phyloP scores from a whole-genome alignment of 2,888 invertebrate genomes.

The Syrphus vitripennis region DNA sequence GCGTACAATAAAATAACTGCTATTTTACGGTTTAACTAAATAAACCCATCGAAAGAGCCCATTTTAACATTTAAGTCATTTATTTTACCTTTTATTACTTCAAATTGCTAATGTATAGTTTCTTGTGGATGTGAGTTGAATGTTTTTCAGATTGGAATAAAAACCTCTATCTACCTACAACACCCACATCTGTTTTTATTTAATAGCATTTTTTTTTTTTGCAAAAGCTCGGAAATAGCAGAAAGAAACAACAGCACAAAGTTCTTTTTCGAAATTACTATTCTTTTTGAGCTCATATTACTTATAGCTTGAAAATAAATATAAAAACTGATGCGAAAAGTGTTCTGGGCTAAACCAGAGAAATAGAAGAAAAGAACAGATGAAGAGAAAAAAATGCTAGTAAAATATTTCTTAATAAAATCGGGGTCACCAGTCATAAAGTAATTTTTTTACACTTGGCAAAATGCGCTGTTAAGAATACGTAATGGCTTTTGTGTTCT shows the following conservation, averaged over 20 bases:
- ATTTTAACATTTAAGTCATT: conserved; percentile 28
- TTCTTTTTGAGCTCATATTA: conserved; percentile 60
- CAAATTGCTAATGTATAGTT: conserved; percentile 27
- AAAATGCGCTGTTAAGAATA: conserved; percentile 56
- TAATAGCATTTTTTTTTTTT: conserved; percentile 7
- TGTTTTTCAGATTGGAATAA: background rate
- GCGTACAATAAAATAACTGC: background rate
- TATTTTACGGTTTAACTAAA: background rate
- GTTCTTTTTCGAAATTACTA: conserved; percentile 36
- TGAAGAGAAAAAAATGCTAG: conserved; percentile 33
- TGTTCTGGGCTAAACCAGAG: background rate
- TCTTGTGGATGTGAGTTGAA: background rate
- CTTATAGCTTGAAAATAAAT: conserved; percentile 38
- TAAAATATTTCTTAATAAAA: conserved; percentile 47
- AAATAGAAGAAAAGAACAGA: conserved; percentile 14
- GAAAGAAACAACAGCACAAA: background rate
- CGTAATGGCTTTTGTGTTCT: conserved; percentile 53
- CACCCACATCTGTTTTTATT: background rate
- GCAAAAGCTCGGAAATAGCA: conserved; percentile 18
- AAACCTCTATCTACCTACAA: background rate
- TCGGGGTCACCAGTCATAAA: conserved; percentile 69
- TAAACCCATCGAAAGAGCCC: background rate
- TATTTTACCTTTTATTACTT: conserved; percentile 41
- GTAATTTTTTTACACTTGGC: conserved; percentile 65
- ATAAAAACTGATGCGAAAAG: conserved; percentile 12